Evolutionary conservation across 2,797 vertebrate species (phyloP), one percentile per base, ranked within the genome.

Genomic region (Avahi laniger): DNA sequence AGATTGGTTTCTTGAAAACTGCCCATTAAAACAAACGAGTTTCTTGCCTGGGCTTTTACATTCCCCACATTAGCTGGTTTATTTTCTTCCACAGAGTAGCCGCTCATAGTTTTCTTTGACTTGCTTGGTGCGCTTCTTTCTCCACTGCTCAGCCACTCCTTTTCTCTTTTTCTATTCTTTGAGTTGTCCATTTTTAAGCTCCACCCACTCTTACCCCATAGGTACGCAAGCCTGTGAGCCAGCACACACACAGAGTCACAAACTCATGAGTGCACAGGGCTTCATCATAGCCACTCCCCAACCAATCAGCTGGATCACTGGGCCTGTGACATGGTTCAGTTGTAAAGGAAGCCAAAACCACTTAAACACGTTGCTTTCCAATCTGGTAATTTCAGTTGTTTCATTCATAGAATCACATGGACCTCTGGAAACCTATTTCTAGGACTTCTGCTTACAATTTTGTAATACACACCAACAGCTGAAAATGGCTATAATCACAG

Each of bases 1-100:
- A 84, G 26, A 89, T 69, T 76, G 69, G 33, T 93, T 93, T 92
- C 50, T 48, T 83, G 48, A 92, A 89, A 85, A 78, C 61, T 73
- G n/a, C 30, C 73, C 43, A 61, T 14, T 78, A 43, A 92, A 87
- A 35, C 18, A 75, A 87, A 10, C 13, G 10, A 2, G 0, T 5
- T 86, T 78, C 79, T 38, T 22, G 11, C 5, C 17, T 79, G 14
- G 12, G 13, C 5, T 82, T 91, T 89, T 57, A 43, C 63, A 87
- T 57, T 93, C 24, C 69, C 14, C 28, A 61, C 10, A 67, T 11
- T 89, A 48, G 4, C 35, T 67, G 5, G 4, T 61, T 79, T 86
- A 79, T 79, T 89, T 83, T 96, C 84, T 54, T 52, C 35, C 1
- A 38, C 9, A 35, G 9, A 69, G 41, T 46, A 57, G 35, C 17